phyloP scores from a whole-genome alignment of 2,888 invertebrate species.

The Hydrotaea cyrtoneurina region DNA sequence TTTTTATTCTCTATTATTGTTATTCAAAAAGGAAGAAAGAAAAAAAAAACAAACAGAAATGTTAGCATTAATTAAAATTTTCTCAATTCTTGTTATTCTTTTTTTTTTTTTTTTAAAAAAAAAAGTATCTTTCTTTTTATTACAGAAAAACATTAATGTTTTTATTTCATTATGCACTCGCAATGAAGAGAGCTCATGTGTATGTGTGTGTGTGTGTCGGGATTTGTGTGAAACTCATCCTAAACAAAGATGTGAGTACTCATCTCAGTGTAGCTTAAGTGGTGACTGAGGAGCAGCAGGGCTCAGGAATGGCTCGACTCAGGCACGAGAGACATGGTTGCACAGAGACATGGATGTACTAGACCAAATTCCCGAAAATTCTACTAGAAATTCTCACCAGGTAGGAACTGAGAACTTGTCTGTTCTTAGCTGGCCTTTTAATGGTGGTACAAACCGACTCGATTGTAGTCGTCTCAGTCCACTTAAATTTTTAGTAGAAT shows the following conservation, averaged over 20 bases:
- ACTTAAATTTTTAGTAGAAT: too few relatives aligned
- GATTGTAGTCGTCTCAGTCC: too few relatives aligned
- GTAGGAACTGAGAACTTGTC: too few relatives aligned
- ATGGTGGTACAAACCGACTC: too few relatives aligned
- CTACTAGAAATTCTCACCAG: too few relatives aligned
- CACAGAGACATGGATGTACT: too few relatives aligned
- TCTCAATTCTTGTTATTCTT: conserved; percentile 10
- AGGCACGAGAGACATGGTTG: too few relatives aligned
- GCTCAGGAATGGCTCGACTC: neutral
- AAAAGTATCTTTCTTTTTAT: neutral
- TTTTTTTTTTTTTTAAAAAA: neutral
- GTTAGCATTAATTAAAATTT: conserved; percentile 14
- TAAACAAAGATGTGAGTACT: conserved; percentile 1
- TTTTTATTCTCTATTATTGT: neutral
- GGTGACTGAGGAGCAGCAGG: neutral
- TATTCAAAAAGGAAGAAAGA: neutral
- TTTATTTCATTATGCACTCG: conserved; percentile 42
- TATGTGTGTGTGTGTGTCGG: neutral
- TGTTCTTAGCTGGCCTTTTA: too few relatives aligned
- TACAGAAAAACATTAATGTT: conserved; percentile 24
- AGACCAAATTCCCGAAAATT: too few relatives aligned
- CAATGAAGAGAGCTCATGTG: neutral
- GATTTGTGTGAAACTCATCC: neutral
- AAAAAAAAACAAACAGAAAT: neutral
- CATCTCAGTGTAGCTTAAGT: conserved; percentile 1